phyloP scores from a whole-genome alignment of 2,888 invertebrate species.

The Sabatieria punctata region DNA sequence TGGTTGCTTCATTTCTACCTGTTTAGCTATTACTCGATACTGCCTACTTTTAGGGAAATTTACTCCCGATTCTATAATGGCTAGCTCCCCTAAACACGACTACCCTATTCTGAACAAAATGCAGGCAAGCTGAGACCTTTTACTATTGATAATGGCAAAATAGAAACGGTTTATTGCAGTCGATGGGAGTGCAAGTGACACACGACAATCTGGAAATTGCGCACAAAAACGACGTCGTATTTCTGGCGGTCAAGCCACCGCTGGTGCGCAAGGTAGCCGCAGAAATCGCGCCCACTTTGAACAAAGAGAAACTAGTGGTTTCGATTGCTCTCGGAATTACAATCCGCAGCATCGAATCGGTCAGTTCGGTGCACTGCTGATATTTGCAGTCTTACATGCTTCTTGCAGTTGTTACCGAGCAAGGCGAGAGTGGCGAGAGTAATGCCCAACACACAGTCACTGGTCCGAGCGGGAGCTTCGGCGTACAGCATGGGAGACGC shows the following conservation, averaged over 20 bases:
- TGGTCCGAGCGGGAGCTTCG: conserved; percentile 23
- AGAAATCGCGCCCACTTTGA: conserved; percentile 49
- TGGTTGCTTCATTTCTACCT: not conserved
- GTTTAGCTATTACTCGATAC: not conserved
- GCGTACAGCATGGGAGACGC: conserved; percentile 24
- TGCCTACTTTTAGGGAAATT: conserved; percentile 49
- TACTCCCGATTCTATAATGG: conserved; percentile 61
- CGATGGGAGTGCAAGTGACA: conserved; percentile 55
- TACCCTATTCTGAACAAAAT: conserved; percentile 52
- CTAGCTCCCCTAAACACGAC: conserved; percentile 69
- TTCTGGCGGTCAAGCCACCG: conserved; percentile 78
- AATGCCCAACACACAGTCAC: conserved; percentile 27
- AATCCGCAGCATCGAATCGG: conserved; percentile 57
- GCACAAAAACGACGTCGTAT: conserved; percentile 59
- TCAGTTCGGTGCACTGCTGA: conserved; percentile 33
- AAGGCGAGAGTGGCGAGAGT: conserved; percentile 33
- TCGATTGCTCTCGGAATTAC: conserved; percentile 85
- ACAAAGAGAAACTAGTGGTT: conserved; percentile 52
- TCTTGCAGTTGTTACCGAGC: conserved; percentile 45
- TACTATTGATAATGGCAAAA: not conserved
- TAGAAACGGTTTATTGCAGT: conserved; percentile 39
- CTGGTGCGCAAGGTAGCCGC: conserved; percentile 57
- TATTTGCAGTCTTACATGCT: not conserved
- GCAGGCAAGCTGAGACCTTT: too few species aligned
- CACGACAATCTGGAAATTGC: conserved; percentile 64